These are phyloP conservation scores for Takifugu bimaculatus DNA, from an alignment of 2,113 vertebrate species.

Conservation along the genomic window DNA sequence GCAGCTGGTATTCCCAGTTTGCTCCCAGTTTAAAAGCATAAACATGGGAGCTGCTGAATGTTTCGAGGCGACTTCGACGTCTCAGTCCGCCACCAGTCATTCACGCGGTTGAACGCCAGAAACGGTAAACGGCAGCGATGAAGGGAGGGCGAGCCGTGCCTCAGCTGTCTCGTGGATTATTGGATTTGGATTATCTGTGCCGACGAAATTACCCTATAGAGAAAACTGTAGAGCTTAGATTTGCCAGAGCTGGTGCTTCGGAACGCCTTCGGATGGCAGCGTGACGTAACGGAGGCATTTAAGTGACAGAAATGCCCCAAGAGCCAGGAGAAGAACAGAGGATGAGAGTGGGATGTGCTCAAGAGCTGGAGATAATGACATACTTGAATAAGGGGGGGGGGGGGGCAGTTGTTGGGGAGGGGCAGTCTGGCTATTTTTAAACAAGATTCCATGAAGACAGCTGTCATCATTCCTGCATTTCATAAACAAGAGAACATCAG, in stretches of 20 bases:
- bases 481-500: constrained; percentile 8
- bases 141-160: constrained; percentile 12
- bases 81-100: too few relatives aligned
- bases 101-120: neutral
- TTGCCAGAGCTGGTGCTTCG: neutral
- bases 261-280: too few relatives aligned
- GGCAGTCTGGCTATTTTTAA: constrained; percentile 62
- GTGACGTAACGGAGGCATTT: neutral
- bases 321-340: neutral
- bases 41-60: too few relatives aligned
- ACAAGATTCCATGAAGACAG: constrained; percentile 62
- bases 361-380: constrained; percentile 42
- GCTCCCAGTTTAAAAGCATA: too few relatives aligned
- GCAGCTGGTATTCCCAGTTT: too few relatives aligned
- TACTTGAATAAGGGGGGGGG: neutral
- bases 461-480: constrained; percentile 47
- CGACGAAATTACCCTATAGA: constrained; percentile 43
- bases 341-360: constrained; percentile 4
- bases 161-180: constrained; percentile 39
- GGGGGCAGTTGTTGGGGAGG: constrained; percentile 11
- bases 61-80: too few relatives aligned
- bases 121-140: neutral
- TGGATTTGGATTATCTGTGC: constrained; percentile 51
- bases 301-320: constrained; percentile 5
- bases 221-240: constrained; percentile 13